Base-by-base conservation (phyloP, 2,797 vertebrate species). In the Ficedula albicollis region DNA sequence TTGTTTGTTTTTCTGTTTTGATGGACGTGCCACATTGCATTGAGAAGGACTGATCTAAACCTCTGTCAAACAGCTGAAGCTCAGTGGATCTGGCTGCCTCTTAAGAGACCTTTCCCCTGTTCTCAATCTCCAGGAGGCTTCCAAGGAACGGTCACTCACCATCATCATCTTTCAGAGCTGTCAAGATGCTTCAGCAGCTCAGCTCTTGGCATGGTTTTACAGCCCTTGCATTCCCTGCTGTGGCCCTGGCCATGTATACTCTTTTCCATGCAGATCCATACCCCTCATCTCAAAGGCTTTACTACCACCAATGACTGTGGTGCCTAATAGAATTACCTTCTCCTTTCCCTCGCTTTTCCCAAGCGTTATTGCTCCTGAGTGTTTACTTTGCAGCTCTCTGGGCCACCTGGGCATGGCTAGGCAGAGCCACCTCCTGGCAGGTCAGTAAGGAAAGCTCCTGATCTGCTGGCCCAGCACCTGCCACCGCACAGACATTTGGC, bases 351-450 rank as follows among this genome's bases (percentile, higher is more conserved):
- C 2, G 0, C 22, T 46, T 18, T 68, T 46, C 27, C 51, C 23
- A 25, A 26, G 51, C 72, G 32, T 56, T 95, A 51, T 25, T 55
- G 43, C 25, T 84, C 32, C 32, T 6, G 23, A 30, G 19, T 21
- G 32, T 43, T 88, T 54, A 12, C 36, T 55, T 75, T 60, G 58
- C 11, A 29, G 62, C 20, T 58, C 43, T 11, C 6, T 52, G 69
- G 81, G 75, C 56, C 67, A 95, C 91, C 67, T 76, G 89, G 94
- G 63, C 81, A 93, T 20, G 81, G 90, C 77, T 51, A 94, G 90
- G 86, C 94, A 95, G 94, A 96, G 94, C 92, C 94, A 94, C 70
- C 90, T 95, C 91, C 92, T 95, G 96, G 95, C 77, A 73, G 67
- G 77, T 83, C 0, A 11, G 32, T 16, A 90, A 73, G 70, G 52